Evolutionary conservation across 2,888 invertebrate genomes (phyloP), one percentile per base, ranked within the genome.

Genomic region (Nomada goodeniana): DNA sequence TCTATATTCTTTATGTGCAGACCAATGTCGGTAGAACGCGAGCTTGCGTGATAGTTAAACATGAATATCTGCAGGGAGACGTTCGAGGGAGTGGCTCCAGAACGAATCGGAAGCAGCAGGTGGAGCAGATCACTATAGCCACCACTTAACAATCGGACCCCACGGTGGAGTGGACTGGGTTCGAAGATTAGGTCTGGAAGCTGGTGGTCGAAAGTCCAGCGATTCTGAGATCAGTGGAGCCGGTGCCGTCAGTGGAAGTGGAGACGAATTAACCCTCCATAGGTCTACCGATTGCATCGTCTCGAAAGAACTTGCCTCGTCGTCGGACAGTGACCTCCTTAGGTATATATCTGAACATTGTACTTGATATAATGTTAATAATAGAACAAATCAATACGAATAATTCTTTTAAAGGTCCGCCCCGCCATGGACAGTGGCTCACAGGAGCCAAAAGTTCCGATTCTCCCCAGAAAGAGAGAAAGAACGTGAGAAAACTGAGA

Each of bases 241-340:
- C 11, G 88, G 89, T 20, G 85, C 87, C 5, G 89, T 88, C 36
- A 86, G 86, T 55, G 92, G 94, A 92, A 93, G 94, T 84, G 94
- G 93, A 94, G 94, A 95, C 93, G 91, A 95, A 87, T 94, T 96
- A 86, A 95, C 96, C 50, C 94, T 97, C 68, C 97, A 96, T 92
- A 95, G 96, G 86, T 97, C 97, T 75, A 97, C 97, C 84, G 97
- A 97, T 93, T 97, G 97, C 93, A 96, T 97, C 89, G 96, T 96
- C 20, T 95, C 95, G n/a, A 95, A 95, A 90, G 95, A 95, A 89
- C 94, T 95, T 76, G 95, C 95, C 0, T 95, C 95, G 0, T 95
- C 95, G 79, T 95, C 95, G 11, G 95, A 95, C 86, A 95, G 95
- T 23, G 95, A 95, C 90, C 93, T 95, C 63, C 92, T 95, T 63